These are phyloP conservation scores for Poecilobothrus nobilitatus DNA, from an alignment of 2,888 invertebrate species.

Conservation along the genomic window DNA sequence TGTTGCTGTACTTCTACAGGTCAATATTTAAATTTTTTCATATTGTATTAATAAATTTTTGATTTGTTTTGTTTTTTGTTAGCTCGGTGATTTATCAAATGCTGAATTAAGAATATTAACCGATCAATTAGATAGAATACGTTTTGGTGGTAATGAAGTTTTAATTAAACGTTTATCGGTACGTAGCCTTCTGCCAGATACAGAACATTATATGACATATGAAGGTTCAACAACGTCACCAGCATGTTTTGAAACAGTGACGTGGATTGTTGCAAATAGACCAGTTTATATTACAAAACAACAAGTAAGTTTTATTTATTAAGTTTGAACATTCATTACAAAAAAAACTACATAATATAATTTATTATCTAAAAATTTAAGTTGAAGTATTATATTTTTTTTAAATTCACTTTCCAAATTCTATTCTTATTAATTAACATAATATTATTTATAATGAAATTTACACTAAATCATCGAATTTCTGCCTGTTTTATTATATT, in stretches of 20 bases:
- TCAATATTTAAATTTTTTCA: conserved; percentile 40
- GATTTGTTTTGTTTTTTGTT: conserved; percentile 40
- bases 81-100: conserved; percentile 89
- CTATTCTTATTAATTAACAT: too few relatives aligned
- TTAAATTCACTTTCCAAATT: too few relatives aligned
- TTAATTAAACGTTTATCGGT: conserved; percentile 79
- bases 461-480: too few relatives aligned
- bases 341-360: conserved; percentile 7
- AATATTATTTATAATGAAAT: too few relatives aligned
- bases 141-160: conserved; percentile 81
- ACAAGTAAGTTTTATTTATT: conserved; percentile 58
- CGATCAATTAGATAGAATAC: conserved; percentile 84
- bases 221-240: conserved; percentile 96
- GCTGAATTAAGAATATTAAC: conserved; percentile 84
- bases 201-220: conserved; percentile 93
- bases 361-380: not conserved
- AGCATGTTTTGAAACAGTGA: conserved; percentile 96
- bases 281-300: conserved; percentile 96
- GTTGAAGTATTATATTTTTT: too few relatives aligned
- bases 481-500: too few relatives aligned
- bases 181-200: conserved; percentile 80
- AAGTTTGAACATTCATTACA: too few relatives aligned
- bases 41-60: conserved; percentile 7
- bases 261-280: conserved; percentile 96
- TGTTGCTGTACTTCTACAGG: conserved; percentile 89